Evolutionary conservation across 2,797 vertebrate genomes (phyloP).

Genomic region (Typhlichthys eigenmanni): DNA sequence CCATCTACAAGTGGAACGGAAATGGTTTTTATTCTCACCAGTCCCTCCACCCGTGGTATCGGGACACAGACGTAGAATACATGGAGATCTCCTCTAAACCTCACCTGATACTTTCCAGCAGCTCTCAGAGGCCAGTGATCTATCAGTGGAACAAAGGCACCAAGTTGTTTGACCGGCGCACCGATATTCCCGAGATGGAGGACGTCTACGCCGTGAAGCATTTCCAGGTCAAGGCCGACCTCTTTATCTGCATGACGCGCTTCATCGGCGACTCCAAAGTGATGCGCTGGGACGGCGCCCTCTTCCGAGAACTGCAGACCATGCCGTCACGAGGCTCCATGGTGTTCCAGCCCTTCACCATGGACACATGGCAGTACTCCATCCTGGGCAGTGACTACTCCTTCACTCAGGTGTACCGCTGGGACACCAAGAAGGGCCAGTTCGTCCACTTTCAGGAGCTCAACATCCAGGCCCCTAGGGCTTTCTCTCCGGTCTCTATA

Average conservation of each 20-base stretch:
- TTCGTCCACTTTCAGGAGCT: slow-evolving; percentile 96
- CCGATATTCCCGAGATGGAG: slow-evolving; percentile 97
- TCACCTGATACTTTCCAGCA: slow-evolving; percentile 94
- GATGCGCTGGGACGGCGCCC: slow-evolving; percentile 94
- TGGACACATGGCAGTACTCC: slow-evolving; percentile 92
- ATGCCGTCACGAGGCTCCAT: slow-evolving; percentile 96
- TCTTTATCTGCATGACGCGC: slow-evolving; percentile 93
- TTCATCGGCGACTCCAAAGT: slow-evolving; percentile 99
- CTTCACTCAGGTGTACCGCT: slow-evolving; percentile 96
- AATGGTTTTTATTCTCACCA: slow-evolving; percentile 98
- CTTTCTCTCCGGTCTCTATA: slow-evolving; percentile 92
- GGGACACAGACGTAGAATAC: slow-evolving; percentile 95
- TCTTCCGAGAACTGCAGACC: slow-evolving; percentile 92
- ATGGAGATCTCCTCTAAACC: slow-evolving; percentile 92
- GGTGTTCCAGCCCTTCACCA: slow-evolving; percentile 93
- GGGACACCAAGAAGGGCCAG: slow-evolving; percentile 89
- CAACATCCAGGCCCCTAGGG: slow-evolving; percentile 94
- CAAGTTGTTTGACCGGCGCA: slow-evolving; percentile 88
- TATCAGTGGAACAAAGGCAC: slow-evolving; percentile 94
- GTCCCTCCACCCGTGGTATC: slow-evolving; percentile 94
- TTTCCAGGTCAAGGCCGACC: slow-evolving; percentile 88
- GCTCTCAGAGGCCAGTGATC: slow-evolving; percentile 93
- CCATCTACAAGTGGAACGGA: slow-evolving; percentile 97
- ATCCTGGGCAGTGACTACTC: slow-evolving; percentile 98
- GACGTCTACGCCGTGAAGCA: slow-evolving; percentile 96